phyloP scores from a whole-genome alignment of 2,888 invertebrate species.

The Eurytoma californica region DNA sequence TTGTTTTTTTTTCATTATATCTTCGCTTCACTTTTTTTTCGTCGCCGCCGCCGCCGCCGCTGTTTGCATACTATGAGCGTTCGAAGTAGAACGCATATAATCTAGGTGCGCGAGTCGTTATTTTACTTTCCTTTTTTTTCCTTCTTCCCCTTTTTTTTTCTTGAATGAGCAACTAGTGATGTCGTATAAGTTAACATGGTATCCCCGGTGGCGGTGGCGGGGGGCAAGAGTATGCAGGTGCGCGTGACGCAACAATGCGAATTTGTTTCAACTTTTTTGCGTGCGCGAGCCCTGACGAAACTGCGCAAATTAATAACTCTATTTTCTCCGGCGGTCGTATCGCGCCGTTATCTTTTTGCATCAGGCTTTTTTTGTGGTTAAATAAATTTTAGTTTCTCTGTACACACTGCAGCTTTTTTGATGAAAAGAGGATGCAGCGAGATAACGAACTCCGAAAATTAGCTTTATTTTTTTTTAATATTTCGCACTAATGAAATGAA shows the following conservation, averaged over 20 bases:
- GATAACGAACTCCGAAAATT: background rate
- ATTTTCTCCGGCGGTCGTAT: constrained; percentile 19
- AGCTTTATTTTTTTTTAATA: background rate
- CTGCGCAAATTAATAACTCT: constrained; percentile 37
- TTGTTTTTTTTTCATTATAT: constrained; percentile 7
- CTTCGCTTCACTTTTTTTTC: background rate
- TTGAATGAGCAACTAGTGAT: constrained; percentile 5
- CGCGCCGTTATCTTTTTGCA: background rate
- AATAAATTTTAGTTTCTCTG: constrained; percentile 3
- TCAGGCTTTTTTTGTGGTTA: background rate
- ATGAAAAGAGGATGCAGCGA: background rate
- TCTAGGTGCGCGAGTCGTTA: background rate
- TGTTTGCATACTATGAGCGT: background rate
- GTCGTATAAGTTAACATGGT: background rate
- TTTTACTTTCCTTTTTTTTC: background rate
- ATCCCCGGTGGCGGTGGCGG: no score
- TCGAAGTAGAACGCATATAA: background rate
- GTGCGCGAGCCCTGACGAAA: background rate
- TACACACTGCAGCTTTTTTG: background rate
- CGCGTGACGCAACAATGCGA: background rate
- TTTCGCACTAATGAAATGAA: constrained; percentile 10
- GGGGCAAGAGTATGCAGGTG: background rate
- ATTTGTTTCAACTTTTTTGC: constrained; percentile 24
- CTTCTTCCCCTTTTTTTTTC: background rate
- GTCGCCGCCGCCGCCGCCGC: background rate